Conservation (phyloP, 2,113 vertebrate genomes). For the Donacobius atricapilla region DNA sequence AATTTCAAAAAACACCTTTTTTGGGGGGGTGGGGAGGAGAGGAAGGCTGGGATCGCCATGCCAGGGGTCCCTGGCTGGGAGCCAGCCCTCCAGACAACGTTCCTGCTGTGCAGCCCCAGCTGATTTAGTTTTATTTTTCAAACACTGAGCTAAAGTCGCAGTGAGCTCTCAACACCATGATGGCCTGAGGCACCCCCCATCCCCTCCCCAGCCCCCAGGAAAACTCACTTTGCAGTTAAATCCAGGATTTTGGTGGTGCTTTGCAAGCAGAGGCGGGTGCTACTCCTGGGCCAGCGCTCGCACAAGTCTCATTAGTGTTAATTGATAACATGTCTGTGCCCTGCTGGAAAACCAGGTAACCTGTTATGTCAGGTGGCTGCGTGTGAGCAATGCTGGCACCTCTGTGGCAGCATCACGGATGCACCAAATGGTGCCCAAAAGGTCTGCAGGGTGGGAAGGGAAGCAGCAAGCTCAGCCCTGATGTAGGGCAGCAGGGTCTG, state of each 20-base stretch:
- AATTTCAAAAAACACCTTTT: background rate
- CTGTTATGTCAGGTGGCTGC: rapidly evolving
- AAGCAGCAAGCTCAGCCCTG: background rate
- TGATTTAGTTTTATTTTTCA: background rate
- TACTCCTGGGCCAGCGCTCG: background rate
- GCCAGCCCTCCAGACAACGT: background rate
- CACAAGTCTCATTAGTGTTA: background rate
- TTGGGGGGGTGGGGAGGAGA: background rate
- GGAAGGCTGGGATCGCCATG: background rate
- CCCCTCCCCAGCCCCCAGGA: background rate
- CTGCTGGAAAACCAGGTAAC: background rate
- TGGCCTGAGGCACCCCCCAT: background rate
- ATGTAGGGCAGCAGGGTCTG: rapidly evolving
- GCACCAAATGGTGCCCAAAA: background rate
- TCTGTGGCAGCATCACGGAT: background rate
- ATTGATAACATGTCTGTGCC: background rate
- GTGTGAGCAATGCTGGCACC: rapidly evolving
- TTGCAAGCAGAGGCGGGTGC: background rate
- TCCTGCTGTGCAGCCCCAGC: background rate
- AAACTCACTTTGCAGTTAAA: background rate
- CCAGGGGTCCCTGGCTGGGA: slow-evolving; percentile 17
- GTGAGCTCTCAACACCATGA: rapidly evolving
- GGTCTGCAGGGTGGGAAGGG: background rate
- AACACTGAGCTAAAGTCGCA: background rate
- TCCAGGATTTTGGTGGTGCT: background rate